Percentiles rank a stretch among this genome's conserved stretches.
Evolutionary conservation across 1,140 invertebrate genomes (phyloP).

Genomic region (Armadillidium nasatum): DNA sequence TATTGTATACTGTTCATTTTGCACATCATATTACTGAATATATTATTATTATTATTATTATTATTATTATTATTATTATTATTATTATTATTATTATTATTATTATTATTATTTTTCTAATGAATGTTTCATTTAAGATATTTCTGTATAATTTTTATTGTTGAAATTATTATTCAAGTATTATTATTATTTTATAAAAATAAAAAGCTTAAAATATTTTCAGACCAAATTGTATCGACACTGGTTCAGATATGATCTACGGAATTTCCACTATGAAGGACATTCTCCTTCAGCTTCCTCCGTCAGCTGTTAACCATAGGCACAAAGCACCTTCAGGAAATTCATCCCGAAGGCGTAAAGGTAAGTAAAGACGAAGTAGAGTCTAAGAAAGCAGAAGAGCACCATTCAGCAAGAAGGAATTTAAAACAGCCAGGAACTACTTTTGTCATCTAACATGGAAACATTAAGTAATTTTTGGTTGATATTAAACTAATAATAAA

Average conservation of each 20-base stretch:
- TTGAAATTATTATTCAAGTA: not conserved
- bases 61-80: no score
- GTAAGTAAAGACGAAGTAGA: not conserved
- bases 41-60: no score
- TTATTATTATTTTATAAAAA: not conserved
- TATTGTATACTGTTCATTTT: not conserved
- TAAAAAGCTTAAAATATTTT: not conserved
- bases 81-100: no score
- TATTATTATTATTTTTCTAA: no score
- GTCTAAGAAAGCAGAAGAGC: no score
- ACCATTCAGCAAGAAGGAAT: not conserved
- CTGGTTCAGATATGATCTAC: not conserved
- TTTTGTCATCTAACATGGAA: no score
- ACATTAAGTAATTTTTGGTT: no score
- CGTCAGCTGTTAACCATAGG: not conserved
- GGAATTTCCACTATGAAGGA: slow-evolving; percentile 1
- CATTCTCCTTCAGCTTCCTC: not conserved
- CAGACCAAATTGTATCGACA: not conserved
- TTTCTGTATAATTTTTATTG: not conserved
- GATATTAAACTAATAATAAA: no score
- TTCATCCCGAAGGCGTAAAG: not conserved
- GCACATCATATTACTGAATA: not conserved
- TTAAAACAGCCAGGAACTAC: not conserved
- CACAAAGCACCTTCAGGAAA: not conserved
- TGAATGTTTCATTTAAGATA: no score